Base-by-base conservation (phyloP, 2,797 vertebrate species). In the Squalus acanthias region DNA sequence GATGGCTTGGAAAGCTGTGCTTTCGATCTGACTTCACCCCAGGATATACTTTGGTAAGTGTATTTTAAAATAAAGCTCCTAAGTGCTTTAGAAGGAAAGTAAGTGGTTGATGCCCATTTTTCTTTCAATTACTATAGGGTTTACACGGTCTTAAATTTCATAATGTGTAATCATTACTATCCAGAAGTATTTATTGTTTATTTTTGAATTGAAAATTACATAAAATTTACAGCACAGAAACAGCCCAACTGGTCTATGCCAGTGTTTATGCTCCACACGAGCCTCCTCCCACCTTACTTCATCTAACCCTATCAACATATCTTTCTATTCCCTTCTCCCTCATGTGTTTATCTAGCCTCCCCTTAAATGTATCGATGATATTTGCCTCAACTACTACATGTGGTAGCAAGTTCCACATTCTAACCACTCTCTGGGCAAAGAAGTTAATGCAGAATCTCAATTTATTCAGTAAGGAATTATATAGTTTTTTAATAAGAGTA, bases 1-100 rank as follows among this genome's bases (percentile, higher is more conserved):
- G 98, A 98, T 0, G 97, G 97, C 0, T 96, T 98, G 72, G 97
- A 98, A 96, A 98, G 98, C 96, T 98, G 97, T 88, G 96, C 97
- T 96, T 98, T 98, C 97, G 97, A 98, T 97, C 97, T 98, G 96
- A 97, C 97, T 91, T 98, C 97, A 89, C 97, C 96, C 91, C 96
- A 97, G 15, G 97, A 97, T 53, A 97, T 98, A 96, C 97, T 98
- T 96, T 97, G 97, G 97, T 98, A 97, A 97, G 97, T 96, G 97
- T 95, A 33, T 57, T 95, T 74, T 57, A 53, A 95, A 95, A 95
- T 95, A 60, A n/a, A 50, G 12, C 29, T 72, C 69, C 26, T 76
- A 76, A 72, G 46, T 53, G 24, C 33, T 95, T 74, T 72, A n/a
- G 46, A 26, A 33, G 24, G 33, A 94, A 94, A 46, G 39, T 50